Evolutionary conservation across 2,113 vertebrate species (phyloP), one percentile per base, ranked within the genome.

Genomic region (Oophaga pumilio): DNA sequence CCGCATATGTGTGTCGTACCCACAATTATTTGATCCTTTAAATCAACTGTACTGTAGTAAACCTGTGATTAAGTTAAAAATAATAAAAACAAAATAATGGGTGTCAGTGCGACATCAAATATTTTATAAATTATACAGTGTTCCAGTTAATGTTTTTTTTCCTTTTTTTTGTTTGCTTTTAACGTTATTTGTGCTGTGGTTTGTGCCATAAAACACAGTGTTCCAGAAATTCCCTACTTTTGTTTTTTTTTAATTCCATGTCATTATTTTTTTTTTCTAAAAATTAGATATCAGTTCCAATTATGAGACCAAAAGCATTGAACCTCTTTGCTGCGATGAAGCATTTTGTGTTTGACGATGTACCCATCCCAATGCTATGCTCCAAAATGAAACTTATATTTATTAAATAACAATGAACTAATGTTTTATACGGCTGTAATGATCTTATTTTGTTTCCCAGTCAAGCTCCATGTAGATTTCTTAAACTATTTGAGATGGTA

Each of bases 351-450:
- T 87, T 73, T 87, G 86, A 82, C 78, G 52, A 57, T 74, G 69
- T 87, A 82, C 76, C 76, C 73, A 88, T 77, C 87, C 87, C 26
- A 88, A 83, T 88, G 87, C 80, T 88, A 28, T 84, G 43, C 87
- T 84, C 81, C 86, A 76, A 68, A 83, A 88, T 52, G 76, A 60
- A 83, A 81, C 76, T 84, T 84, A 56, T 88, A 88, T 88, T 88
- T 88, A 88, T 88, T 88, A 88, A 76, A 88, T 88, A 76, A 88
- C 87, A 88, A 69, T 87, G 26, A 88, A 77, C 81, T 88, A 88
- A 88, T 77, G 68, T 88, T 88, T 83, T 88, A 68, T 88, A 88
- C 71, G 22, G 69, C 59, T 83, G 87, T 88, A 43, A 77, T 88
- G 81, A 88, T 66, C 43, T 84, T 76, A 82, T 88, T 88, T 88